These are phyloP conservation scores for Parazoanthus darwini DNA, from an alignment of 92 coral and sea anemone species.

Conservation along the genomic window DNA sequence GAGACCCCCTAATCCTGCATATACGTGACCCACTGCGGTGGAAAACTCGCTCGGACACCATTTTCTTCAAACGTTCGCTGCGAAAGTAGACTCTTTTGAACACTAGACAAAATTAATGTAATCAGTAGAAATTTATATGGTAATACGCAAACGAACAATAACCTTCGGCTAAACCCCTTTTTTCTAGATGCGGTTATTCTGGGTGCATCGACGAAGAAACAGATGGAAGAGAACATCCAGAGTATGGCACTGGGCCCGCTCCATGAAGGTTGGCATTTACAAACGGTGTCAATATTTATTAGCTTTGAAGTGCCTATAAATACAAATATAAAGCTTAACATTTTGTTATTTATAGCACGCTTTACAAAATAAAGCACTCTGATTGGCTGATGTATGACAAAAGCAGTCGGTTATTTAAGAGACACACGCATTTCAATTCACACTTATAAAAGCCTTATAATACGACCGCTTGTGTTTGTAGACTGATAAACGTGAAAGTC, in stretches of 20 bases:
- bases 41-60: neutral
- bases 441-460: too few species aligned
- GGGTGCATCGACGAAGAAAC: constrained; percentile 86
- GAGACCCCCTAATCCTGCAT: neutral
- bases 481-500: too few species aligned
- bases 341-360: too few species aligned
- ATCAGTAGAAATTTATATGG: neutral
- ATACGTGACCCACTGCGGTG: neutral
- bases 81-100: neutral
- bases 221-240: constrained; percentile 71
- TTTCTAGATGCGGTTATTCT: constrained; percentile 84
- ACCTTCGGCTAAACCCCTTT: neutral
- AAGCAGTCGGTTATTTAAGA: too few species aligned
- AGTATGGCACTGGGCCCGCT: constrained; percentile 74
- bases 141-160: neutral
- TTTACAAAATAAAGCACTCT: too few species aligned
- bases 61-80: neutral
- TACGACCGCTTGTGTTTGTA: too few species aligned
- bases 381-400: too few species aligned
- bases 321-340: too few species aligned
- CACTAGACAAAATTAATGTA: too few species aligned
- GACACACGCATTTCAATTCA: too few species aligned
- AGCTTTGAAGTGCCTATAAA: neutral
- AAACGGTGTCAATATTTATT: neutral
- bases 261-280: constrained; percentile 68